phyloP scores from a whole-genome alignment of 1,140 invertebrate species.

The Phthorimaea operculella region DNA sequence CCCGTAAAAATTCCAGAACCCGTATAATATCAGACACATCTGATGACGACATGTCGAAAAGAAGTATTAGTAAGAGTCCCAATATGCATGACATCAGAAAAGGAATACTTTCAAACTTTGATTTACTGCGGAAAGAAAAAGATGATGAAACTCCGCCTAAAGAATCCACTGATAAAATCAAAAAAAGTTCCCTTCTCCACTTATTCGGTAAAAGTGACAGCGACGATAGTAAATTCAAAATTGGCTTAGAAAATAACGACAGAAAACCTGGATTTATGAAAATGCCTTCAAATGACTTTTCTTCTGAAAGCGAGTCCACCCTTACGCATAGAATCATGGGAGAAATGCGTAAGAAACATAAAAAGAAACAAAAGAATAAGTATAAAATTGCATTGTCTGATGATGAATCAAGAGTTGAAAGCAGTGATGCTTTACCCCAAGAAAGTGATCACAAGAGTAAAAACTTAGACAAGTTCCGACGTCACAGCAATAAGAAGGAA shows the following conservation, averaged over 20 bases:
- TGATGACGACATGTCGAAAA: slow-evolving; percentile 64
- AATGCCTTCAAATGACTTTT: slow-evolving; percentile 58
- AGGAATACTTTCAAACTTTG: slow-evolving; percentile 63
- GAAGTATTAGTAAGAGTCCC: slow-evolving; percentile 55
- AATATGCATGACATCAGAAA: slow-evolving; percentile 47
- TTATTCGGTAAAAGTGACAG: slow-evolving; percentile 60
- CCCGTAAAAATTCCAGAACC: slow-evolving; percentile 67
- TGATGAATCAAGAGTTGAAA: slow-evolving; percentile 66
- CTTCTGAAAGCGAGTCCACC: slow-evolving; percentile 68
- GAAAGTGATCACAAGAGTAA: slow-evolving; percentile 49
- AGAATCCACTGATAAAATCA: slow-evolving; percentile 52
- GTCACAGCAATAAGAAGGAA: slow-evolving; percentile 76
- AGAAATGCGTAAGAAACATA: slow-evolving; percentile 79
- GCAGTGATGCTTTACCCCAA: slow-evolving; percentile 22
- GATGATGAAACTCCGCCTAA: slow-evolving; percentile 32
- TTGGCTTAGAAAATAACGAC: slow-evolving; percentile 34
- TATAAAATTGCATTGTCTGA: slow-evolving; percentile 75
- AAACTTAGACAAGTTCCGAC: slow-evolving; percentile 70
- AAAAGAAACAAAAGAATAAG: slow-evolving; percentile 81
- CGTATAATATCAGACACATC: slow-evolving; percentile 72
- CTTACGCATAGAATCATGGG: slow-evolving; percentile 40
- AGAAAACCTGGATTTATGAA: slow-evolving; percentile 39
- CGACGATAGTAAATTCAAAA: slow-evolving; percentile 53
- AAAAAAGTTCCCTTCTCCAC: slow-evolving; percentile 55
- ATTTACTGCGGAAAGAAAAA: slow-evolving; percentile 48